Percentiles rank a stretch among this genome's conserved stretches.
These are phyloP conservation scores for Ochropleura plecta DNA, from an alignment of 2,888 invertebrate species.

Conservation along the genomic window DNA sequence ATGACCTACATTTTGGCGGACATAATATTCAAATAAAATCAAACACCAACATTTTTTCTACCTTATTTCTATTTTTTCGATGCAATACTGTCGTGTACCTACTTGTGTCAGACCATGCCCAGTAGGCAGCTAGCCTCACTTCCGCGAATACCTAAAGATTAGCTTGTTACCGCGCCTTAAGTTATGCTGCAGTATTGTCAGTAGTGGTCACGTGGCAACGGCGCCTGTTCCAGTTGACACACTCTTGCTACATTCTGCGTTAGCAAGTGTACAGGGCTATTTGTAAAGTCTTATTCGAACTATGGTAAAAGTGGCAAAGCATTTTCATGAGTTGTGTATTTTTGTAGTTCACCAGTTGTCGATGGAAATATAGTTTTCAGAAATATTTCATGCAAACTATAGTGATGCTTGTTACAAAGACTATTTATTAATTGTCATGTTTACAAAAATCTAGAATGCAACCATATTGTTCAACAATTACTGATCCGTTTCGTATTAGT, in stretches of 20 bases:
- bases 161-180: too few relatives aligned
- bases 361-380: neutral
- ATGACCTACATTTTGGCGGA: too few relatives aligned
- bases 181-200: neutral
- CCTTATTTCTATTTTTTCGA: too few relatives aligned
- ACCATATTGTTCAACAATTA: slow-evolving; percentile 18
- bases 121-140: too few relatives aligned
- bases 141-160: too few relatives aligned
- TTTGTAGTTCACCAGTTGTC: neutral
- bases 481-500: slow-evolving; percentile 19
- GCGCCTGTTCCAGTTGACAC: neutral
- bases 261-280: neutral
- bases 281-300: neutral
- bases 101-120: too few relatives aligned
- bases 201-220: neutral
- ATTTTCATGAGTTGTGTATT: neutral
- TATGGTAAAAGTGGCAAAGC: neutral
- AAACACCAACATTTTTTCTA: too few relatives aligned
- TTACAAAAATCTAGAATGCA: neutral
- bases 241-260: neutral
- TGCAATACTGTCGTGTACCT: too few relatives aligned
- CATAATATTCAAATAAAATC: too few relatives aligned
- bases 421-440: neutral
- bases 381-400: neutral
- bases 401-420: neutral